Conservation (phyloP, 2,113 vertebrate species). For the Phalacrocorax brasilianus region DNA sequence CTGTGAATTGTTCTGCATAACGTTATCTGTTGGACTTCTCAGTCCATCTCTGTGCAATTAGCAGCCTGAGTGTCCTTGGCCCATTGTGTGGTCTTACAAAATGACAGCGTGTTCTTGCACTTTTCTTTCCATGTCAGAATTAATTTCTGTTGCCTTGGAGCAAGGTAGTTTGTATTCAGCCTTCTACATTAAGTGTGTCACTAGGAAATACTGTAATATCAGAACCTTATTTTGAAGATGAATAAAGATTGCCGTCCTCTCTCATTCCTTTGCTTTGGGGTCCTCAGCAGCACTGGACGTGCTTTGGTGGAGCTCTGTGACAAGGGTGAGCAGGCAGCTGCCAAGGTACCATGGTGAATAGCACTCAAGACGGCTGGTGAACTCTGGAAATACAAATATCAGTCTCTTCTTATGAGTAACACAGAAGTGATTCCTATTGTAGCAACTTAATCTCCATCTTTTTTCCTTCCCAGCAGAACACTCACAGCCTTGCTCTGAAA, state of each 20-base stretch:
- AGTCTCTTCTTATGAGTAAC: background rate
- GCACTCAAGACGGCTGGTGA: background rate
- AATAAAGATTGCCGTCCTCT: constrained; percentile 4
- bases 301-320: constrained; percentile 42
- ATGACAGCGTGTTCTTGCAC: background rate
- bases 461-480: background rate
- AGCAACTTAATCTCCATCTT: background rate
- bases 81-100: background rate
- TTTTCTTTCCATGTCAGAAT: background rate
- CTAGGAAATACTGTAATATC: background rate
- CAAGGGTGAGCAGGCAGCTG: background rate
- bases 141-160: background rate
- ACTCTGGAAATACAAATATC: background rate
- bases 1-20: background rate
- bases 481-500: background rate
- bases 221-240: background rate
- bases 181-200: background rate
- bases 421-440: background rate
- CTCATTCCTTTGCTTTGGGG: constrained; percentile 26
- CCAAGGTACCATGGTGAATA: background rate
- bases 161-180: background rate
- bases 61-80: background rate
- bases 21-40: background rate
- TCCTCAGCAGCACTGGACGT: background rate
- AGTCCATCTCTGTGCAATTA: background rate